These are phyloP conservation scores for Sebastes reedi DNA, from an alignment of 2,797 vertebrate species.

Conservation along the genomic window DNA sequence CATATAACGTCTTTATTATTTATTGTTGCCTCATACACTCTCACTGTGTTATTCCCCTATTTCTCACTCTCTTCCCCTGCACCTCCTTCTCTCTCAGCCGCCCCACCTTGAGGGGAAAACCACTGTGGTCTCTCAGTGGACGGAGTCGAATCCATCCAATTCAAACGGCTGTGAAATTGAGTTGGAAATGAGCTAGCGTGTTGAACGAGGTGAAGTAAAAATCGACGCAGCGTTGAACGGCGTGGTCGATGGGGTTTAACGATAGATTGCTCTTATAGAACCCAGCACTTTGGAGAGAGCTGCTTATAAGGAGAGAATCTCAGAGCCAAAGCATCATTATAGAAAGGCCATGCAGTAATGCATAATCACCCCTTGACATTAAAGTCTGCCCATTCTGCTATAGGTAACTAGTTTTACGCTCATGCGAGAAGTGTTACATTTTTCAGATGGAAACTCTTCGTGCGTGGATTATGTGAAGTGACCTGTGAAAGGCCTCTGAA, in stretches of 20 bases:
- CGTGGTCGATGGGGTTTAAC: constrained; percentile 37
- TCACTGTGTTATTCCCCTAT: not conserved
- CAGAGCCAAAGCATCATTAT: constrained; percentile 12
- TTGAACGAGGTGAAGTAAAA: constrained; percentile 32
- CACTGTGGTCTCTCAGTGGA: constrained; percentile 10
- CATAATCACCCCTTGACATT: constrained; percentile 37
- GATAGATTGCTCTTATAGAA: constrained; percentile 26
- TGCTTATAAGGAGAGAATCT: not conserved
- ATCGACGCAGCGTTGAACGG: not conserved
- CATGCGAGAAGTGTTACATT: not conserved
- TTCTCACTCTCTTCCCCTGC: not conserved
- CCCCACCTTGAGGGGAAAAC: not conserved
- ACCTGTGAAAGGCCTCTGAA: not conserved
- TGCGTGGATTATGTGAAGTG: not conserved
- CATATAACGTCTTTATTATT: not conserved
- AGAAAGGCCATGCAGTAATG: constrained; percentile 8
- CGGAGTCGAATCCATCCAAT: constrained; percentile 32
- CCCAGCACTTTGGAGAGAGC: not conserved
- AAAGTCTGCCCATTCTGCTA: not conserved
- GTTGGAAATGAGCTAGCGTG: constrained; percentile 53
- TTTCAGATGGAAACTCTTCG: not conserved
- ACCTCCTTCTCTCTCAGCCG: not conserved
- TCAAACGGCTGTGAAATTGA: constrained; percentile 72
- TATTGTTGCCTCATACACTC: not conserved
- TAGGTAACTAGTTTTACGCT: not conserved